Evolutionary conservation across 2,113 vertebrate genomes (phyloP).

Genomic region (Motacilla alba): DNA sequence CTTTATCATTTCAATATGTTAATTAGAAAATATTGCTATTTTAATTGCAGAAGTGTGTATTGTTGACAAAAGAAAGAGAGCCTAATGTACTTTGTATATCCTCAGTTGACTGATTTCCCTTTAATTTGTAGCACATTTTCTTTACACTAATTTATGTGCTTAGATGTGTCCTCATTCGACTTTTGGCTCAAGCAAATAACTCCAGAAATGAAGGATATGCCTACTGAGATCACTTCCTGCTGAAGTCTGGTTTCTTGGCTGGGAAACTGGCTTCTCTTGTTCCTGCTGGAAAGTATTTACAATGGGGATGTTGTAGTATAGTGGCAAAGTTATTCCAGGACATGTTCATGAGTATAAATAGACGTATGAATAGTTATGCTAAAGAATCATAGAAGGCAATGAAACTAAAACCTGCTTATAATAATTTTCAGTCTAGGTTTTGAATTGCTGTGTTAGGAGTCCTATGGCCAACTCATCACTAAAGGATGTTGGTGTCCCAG

Average conservation of each 20-base stretch:
- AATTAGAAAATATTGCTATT: neutral
- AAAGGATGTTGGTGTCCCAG: neutral
- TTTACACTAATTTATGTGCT: slow-evolving; percentile 26
- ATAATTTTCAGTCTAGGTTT: neutral
- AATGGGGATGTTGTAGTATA: slow-evolving; percentile 65
- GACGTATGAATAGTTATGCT: slow-evolving; percentile 43
- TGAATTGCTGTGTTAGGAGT: neutral
- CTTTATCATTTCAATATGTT: neutral
- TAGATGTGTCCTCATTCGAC: slow-evolving; percentile 62
- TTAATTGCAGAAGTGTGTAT: neutral
- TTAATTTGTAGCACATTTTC: slow-evolving; percentile 50
- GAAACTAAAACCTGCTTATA: slow-evolving; percentile 12
- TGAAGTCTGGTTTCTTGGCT: slow-evolving; percentile 63
- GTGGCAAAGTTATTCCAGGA: slow-evolving; percentile 64
- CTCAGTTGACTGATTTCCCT: neutral
- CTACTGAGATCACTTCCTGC: slow-evolving; percentile 71
- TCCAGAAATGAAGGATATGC: slow-evolving; percentile 55
- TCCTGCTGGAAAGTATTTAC: slow-evolving; percentile 65
- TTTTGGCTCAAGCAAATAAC: slow-evolving; percentile 51
- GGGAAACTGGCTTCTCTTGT: slow-evolving; percentile 67
- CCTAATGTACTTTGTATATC: neutral
- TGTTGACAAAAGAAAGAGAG: neutral
- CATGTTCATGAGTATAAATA: slow-evolving; percentile 57
- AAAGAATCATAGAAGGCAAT: slow-evolving; percentile 23
- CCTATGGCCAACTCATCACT: neutral